Evolutionary conservation across 2,797 vertebrate species (phyloP).

Genomic region (Trichosurus vulpecula): DNA sequence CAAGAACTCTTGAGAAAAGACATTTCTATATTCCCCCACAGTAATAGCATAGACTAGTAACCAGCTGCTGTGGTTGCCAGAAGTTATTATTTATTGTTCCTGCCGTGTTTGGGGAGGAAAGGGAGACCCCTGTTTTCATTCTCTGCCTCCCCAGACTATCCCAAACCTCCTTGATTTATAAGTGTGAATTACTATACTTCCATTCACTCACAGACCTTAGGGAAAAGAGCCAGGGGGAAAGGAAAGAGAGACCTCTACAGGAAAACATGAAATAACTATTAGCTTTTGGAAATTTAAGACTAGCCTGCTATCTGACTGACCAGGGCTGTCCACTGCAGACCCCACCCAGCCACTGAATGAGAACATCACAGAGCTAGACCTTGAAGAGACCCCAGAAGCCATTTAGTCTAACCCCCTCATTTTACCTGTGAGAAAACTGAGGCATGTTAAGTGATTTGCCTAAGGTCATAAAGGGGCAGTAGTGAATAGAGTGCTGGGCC

Average conservation of each 20-base stretch:
- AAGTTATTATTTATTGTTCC: not conserved
- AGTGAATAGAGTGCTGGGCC: not conserved
- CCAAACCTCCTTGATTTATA: not conserved
- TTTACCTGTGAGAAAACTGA: not conserved
- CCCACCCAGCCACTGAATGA: not conserved
- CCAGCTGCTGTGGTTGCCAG: not conserved
- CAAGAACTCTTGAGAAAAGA: not conserved
- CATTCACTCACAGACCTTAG: not conserved
- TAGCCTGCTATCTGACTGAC: not conserved
- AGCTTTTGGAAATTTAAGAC: not conserved
- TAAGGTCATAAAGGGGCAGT: not conserved
- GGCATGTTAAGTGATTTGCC: not conserved
- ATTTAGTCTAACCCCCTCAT: not conserved
- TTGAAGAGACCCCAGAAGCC: not conserved
- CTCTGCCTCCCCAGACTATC: not conserved
- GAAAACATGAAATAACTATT: not conserved
- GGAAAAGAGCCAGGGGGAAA: not conserved
- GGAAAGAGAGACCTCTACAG: not conserved
- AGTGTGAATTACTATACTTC: not conserved
- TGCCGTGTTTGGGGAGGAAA: not conserved
- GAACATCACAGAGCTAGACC: not conserved
- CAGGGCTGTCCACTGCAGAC: not conserved
- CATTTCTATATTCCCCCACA: not conserved
- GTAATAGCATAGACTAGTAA: not conserved
- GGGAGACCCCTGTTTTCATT: slow-evolving; percentile 1